Conservation (phyloP, 2,888 invertebrate species). For the Ditula angustiorana region DNA sequence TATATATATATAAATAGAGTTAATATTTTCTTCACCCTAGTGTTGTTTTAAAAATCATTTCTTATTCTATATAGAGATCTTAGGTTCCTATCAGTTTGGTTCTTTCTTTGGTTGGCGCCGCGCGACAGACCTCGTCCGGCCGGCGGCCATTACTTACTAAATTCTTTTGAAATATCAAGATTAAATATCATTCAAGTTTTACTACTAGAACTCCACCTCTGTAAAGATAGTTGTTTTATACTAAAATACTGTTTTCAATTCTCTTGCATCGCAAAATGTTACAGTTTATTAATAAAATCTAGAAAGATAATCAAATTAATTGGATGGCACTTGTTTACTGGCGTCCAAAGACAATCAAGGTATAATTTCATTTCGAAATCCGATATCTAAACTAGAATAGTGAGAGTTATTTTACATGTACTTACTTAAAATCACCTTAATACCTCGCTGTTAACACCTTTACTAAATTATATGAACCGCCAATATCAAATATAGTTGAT, state of each 20-base stretch:
- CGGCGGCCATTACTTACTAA: conserved; percentile 12
- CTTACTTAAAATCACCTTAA: background rate
- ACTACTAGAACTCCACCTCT: conserved; percentile 23
- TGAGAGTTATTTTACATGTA: conserved; percentile 4
- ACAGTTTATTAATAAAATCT: conserved; percentile 69
- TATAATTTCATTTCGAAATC: conserved; percentile 32
- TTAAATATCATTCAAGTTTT: conserved; percentile 39
- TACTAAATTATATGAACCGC: background rate
- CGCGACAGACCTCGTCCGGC: background rate
- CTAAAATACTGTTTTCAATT: conserved; percentile 81
- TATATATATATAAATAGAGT: conserved; percentile 40
- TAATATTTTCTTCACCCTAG: conserved; percentile 22
- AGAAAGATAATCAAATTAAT: conserved; percentile 68
- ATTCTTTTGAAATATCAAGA: conserved; percentile 38
- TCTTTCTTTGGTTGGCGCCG: conserved; percentile 65
- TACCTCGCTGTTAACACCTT: background rate
- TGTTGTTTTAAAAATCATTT: conserved; percentile 27
- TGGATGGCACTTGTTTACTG: conserved; percentile 79
- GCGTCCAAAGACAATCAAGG: conserved; percentile 55
- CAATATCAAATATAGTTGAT: background rate
- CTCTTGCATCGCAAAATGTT: conserved; percentile 84
- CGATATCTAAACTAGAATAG: conserved; percentile 9
- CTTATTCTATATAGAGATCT: conserved; percentile 41
- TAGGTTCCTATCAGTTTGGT: conserved; percentile 70
- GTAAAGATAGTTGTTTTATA: conserved; percentile 54